Percentiles rank a stretch among this genome's conserved stretches.
These are phyloP conservation scores for Athalia rosae DNA, from an alignment of 2,888 invertebrate species.

Conservation along the genomic window DNA sequence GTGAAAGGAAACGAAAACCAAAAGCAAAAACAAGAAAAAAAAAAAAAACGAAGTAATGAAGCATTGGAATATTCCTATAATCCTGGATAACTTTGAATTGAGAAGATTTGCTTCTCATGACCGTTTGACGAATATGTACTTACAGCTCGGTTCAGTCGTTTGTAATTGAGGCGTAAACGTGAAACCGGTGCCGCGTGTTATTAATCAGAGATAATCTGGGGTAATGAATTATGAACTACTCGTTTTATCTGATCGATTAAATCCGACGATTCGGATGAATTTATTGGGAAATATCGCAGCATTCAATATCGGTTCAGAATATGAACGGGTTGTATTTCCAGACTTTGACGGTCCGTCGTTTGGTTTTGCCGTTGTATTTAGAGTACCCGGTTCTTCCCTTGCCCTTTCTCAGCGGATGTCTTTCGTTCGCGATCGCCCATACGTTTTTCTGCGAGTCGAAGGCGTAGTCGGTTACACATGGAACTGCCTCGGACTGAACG, in stretches of 20 bases:
- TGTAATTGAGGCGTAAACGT: no score
- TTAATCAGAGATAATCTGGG: no score
- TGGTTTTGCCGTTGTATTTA: conserved; percentile 33
- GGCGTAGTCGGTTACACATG: conserved; percentile 60
- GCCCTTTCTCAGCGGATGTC: conserved; percentile 49
- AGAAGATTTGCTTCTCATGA: no score
- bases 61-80: background rate
- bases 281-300: background rate
- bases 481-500: conserved; percentile 59
- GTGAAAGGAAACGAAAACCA: no score
- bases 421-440: conserved; percentile 59
- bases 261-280: background rate
- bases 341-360: conserved; percentile 50
- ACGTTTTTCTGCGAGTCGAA: conserved; percentile 58
- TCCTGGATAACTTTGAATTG: no score
- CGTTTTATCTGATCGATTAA: background rate
- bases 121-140: no score
- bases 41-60: background rate
- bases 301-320: background rate
- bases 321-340: conserved; percentile 49
- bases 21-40: no score
- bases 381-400: background rate
- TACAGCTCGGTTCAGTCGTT: no score
- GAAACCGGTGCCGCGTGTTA: no score
- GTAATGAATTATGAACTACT: no score